Evolutionary conservation across 1,140 invertebrate species (phyloP).

Genomic region (Muscidifurax raptorellus): DNA sequence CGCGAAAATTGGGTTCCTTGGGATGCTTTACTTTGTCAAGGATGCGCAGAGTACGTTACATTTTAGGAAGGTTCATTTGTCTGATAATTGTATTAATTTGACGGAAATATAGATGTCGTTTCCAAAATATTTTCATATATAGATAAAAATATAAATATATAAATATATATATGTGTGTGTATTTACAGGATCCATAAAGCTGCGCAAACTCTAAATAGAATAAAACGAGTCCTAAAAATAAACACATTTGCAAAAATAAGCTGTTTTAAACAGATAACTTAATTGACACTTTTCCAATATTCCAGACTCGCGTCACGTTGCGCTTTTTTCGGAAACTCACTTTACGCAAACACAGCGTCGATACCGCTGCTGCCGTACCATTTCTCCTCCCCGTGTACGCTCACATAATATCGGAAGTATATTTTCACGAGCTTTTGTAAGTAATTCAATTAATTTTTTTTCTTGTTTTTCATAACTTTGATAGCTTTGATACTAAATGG

Average conservation of each 20-base stretch:
- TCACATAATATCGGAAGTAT: not conserved
- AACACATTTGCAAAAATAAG: not conserved
- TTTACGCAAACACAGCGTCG: not conserved
- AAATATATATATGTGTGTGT: no score
- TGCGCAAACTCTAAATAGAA: no score
- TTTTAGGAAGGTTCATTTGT: not conserved
- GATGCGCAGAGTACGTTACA: not conserved
- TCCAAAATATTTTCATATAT: no score
- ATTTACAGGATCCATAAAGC: no score
- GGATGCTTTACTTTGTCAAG: not conserved
- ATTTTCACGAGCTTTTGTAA: not conserved
- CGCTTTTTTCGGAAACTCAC: slow-evolving; percentile 4
- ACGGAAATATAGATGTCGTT: no score
- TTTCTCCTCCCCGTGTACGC: not conserved
- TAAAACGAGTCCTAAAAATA: not conserved
- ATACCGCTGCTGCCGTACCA: not conserved
- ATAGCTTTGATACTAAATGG: no score
- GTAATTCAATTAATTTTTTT: not conserved
- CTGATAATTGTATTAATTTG: no score
- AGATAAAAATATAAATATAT: no score
- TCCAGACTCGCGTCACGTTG: not conserved
- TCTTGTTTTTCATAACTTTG: no score
- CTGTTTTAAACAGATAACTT: not conserved
- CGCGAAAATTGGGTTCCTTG: not conserved
- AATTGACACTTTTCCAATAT: not conserved